Evolutionary conservation across 2,888 invertebrate species (phyloP).

Genomic region (Eulithis testata): DNA sequence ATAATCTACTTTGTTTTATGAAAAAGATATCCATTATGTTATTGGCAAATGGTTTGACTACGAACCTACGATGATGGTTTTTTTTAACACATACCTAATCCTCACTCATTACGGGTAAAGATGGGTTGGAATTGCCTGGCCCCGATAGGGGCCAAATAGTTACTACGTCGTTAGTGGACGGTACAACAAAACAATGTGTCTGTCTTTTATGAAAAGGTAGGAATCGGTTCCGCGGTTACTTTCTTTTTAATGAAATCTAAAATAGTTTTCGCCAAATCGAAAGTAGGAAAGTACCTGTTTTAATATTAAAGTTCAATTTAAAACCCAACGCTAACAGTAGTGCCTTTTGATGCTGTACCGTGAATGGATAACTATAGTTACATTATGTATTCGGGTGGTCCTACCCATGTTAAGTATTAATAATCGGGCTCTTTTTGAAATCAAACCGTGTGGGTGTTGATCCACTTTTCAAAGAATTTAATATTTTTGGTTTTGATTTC

Average conservation of each 20-base stretch:
- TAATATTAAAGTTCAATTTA: slow-evolving; percentile 77
- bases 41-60: too few species aligned
- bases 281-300: slow-evolving; percentile 55
- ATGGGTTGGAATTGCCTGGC: too few species aligned
- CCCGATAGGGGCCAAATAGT: too few species aligned
- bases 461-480: neutral
- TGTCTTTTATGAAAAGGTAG: too few species aligned
- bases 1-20: too few species aligned
- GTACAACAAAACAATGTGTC: too few species aligned
- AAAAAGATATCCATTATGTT: too few species aligned
- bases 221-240: slow-evolving; percentile 24
- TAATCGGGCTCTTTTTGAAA: slow-evolving; percentile 53
- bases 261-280: slow-evolving; percentile 54
- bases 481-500: too few species aligned
- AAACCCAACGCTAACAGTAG: slow-evolving; percentile 69
- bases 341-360: slow-evolving; percentile 53
- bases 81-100: too few species aligned
- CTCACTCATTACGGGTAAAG: too few species aligned
- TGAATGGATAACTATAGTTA: slow-evolving; percentile 70
- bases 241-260: slow-evolving; percentile 39
- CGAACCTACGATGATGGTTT: too few species aligned
- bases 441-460: slow-evolving; percentile 33
- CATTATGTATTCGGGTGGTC: slow-evolving; percentile 47
- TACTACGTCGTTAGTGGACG: too few species aligned
- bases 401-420: slow-evolving; percentile 70